Conservation (phyloP, 2,113 vertebrate genomes). For the Parus major region DNA sequence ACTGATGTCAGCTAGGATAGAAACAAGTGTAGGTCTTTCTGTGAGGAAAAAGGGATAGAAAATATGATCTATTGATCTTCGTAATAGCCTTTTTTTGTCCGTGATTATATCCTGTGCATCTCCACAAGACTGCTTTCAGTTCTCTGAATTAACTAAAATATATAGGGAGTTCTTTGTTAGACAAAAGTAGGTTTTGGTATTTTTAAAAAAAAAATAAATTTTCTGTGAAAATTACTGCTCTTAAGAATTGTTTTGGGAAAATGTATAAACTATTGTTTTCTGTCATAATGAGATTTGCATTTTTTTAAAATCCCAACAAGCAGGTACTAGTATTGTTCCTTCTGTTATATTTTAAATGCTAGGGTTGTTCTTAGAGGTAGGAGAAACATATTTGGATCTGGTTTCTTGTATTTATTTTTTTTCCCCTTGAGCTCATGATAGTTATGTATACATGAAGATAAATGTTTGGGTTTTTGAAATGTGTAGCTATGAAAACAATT, state of each 20-base stretch:
- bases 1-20: neutral
- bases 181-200: neutral
- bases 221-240: neutral
- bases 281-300: neutral
- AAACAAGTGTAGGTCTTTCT: neutral
- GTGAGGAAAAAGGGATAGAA: neutral
- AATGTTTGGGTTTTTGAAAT: neutral
- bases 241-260: neutral
- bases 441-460: neutral
- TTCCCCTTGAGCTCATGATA: neutral
- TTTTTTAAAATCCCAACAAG: neutral
- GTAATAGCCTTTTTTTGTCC: neutral
- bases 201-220: neutral
- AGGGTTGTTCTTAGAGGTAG: accelerated
- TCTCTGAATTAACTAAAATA: neutral
- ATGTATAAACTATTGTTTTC: neutral
- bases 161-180: neutral
- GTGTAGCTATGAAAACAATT: neutral
- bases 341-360: neutral
- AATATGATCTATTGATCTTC: neutral
- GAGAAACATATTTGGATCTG: neutral
- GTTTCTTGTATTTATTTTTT: neutral
- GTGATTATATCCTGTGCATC: neutral
- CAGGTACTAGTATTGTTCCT: neutral
- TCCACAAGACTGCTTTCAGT: neutral